Conservation (phyloP, 2,113 vertebrate species). For the Notarius quadriscutis region DNA sequence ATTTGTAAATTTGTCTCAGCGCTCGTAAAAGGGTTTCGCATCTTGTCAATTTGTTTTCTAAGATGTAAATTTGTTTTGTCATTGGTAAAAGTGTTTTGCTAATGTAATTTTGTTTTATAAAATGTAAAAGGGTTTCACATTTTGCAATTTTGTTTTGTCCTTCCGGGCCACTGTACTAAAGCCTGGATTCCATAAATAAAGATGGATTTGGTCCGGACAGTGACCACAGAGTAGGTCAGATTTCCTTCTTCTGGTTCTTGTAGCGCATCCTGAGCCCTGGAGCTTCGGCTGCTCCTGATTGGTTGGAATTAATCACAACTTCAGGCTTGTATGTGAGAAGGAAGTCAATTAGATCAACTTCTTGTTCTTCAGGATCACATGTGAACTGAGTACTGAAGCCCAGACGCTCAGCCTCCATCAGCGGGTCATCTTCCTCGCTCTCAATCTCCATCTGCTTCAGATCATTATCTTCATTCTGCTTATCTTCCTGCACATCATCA, state of each 20-base stretch:
- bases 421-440: constrained; percentile 72
- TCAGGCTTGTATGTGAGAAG: constrained; percentile 38
- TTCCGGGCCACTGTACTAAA: no score
- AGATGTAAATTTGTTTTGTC: no score
- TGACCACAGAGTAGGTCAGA: background rate
- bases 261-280: constrained; percentile 72
- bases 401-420: constrained; percentile 82
- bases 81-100: no score
- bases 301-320: constrained; percentile 10
- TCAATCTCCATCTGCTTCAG: constrained; percentile 2
- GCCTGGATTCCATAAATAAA: background rate
- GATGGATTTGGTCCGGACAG: no score
- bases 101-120: no score
- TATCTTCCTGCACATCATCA: constrained; percentile 63
- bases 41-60: no score
- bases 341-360: constrained; percentile 52
- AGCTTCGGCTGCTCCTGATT: background rate
- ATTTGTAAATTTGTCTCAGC: no score
- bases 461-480: constrained; percentile 47
- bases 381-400: constrained; percentile 71
- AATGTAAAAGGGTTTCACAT: no score
- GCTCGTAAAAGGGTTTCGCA: no score
- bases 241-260: constrained; percentile 43
- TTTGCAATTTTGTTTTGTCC: no score
- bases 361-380: constrained; percentile 75